Base-by-base conservation (phyloP, 2,888 invertebrate species). In the Eilema caniola region DNA sequence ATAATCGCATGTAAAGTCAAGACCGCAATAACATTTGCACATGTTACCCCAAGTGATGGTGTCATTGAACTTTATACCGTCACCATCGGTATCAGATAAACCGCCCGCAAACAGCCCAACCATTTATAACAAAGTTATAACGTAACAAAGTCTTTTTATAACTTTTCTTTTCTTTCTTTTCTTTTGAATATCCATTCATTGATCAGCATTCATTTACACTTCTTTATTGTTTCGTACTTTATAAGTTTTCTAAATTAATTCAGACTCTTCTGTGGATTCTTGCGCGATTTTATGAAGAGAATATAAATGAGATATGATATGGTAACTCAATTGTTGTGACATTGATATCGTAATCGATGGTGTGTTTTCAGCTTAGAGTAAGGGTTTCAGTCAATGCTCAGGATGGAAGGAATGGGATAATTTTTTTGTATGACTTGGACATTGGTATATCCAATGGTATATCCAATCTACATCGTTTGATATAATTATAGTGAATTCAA, bases 71-170 rank as follows among this genome's bases (percentile, higher is more conserved):
- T 37, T 41, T 28, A 53, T 64, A 25, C n/a, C 25, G 47, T 41
- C 33, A 25, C n/a, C 25, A 60, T 41, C 33, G 28, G 25, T 41
- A 12, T 25, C 37, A 23, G 25, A 8, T 14, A 25, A 37, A 66
- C 12, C 23, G 37, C 24, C 62, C 37, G 5, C 14, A 62, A 41
- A 62, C 24, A 25, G 7, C 24, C 37, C 14, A 41, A 60, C 60
- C 20, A 25, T 61, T 67, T 67, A 57, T 62, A 57, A 57, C 25
- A n/a, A 37, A 68, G 69, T 69, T 68, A 68, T 68, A 62, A 28
- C 24, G 23, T 59, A 62, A 64, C 28, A 64, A 69, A 57, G 61
- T 24, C 31, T n/a, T 57, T 57, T 20, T 63, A 60, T 25, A 66
- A 57, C 37, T 62, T n/a, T 68, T 11, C 37, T 20, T 62, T 62